Percentiles rank a stretch among this genome's conserved stretches.
Conservation (phyloP, 2,888 invertebrate genomes). For the Chouioia cunea region DNA sequence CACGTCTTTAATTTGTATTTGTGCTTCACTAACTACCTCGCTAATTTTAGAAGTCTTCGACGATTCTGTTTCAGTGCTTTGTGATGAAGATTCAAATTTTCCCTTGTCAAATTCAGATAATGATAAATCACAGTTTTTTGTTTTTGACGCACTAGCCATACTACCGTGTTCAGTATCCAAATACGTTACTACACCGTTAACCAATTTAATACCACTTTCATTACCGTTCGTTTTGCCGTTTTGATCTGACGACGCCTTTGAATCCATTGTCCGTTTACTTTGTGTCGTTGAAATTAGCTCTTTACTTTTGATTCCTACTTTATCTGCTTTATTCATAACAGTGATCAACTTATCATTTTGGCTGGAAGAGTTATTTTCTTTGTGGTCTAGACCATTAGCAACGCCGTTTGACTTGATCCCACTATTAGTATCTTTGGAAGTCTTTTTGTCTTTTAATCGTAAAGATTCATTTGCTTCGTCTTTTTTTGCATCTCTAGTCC, state of each 20-base stretch:
- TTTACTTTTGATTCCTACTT: constrained; percentile 6
- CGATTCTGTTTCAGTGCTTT: constrained; percentile 2
- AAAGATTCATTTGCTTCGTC: constrained; percentile 16
- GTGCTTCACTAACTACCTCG: not conserved
- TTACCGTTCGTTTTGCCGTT: constrained; percentile 18
- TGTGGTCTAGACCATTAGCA: constrained; percentile 9
- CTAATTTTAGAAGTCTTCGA: constrained; percentile 15
- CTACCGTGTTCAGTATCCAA: constrained; percentile 1
- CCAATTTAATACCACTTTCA: constrained; percentile 6
- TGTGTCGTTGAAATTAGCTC: constrained; percentile 14
- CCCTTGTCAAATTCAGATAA: constrained; percentile 19
- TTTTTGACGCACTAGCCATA: constrained; percentile 3
- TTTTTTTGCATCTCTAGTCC: constrained; percentile 26
- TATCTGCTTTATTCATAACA: constrained; percentile 6
- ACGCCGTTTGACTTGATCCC: constrained; percentile 35
- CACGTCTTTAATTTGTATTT: constrained; percentile 26
- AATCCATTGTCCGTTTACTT: constrained; percentile 14
- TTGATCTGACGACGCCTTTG: constrained; percentile 4
- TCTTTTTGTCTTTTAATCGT: constrained; percentile 19
- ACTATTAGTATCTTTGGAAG: not conserved
- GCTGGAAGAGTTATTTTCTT: constrained; percentile 17
- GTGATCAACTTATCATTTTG: constrained; percentile 14
- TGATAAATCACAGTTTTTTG: constrained; percentile 38
- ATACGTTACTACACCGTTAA: not conserved
- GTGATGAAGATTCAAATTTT: constrained; percentile 15